phyloP scores from a whole-genome alignment of 2,797 vertebrate species.

The Tapera naevia region DNA sequence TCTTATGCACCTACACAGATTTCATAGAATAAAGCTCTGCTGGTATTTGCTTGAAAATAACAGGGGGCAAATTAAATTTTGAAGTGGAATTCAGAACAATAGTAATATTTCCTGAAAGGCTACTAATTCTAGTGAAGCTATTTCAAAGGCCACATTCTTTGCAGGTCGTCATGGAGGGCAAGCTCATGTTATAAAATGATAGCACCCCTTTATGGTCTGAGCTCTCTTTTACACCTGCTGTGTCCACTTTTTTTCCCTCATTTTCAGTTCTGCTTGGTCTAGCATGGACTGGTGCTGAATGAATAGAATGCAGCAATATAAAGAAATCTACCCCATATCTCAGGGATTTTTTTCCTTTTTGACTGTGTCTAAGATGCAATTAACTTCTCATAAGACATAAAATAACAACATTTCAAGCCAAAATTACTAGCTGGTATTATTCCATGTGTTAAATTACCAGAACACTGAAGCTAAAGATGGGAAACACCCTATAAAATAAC shows the following conservation, averaged over 20 bases:
- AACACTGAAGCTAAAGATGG: constrained; percentile 46
- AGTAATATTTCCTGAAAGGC: constrained; percentile 72
- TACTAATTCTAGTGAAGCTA: constrained; percentile 61
- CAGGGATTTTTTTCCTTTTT: background rate
- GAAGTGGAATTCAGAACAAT: constrained; percentile 73
- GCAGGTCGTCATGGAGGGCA: constrained; percentile 67
- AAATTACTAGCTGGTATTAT: constrained; percentile 64
- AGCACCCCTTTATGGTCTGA: constrained; percentile 61
- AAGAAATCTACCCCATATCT: constrained; percentile 46
- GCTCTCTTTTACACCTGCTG: constrained; percentile 65
- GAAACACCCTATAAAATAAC: constrained; percentile 69
- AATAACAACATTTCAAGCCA: constrained; percentile 66
- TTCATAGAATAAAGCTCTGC: constrained; percentile 59
- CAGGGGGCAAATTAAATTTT: constrained; percentile 76
- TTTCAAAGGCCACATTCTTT: constrained; percentile 74
- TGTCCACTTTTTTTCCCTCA: constrained; percentile 15
- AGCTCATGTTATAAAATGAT: constrained; percentile 67
- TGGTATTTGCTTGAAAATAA: constrained; percentile 71
- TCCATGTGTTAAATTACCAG: constrained; percentile 66
- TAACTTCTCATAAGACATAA: constrained; percentile 62
- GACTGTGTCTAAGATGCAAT: constrained; percentile 53
- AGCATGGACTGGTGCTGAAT: constrained; percentile 28
- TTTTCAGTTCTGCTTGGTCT: constrained; percentile 69
- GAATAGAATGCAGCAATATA: constrained; percentile 60
- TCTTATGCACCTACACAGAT: constrained; percentile 24